phyloP scores from a whole-genome alignment of 2,797 vertebrate genomes.

The Hafferia zeledoni region DNA sequence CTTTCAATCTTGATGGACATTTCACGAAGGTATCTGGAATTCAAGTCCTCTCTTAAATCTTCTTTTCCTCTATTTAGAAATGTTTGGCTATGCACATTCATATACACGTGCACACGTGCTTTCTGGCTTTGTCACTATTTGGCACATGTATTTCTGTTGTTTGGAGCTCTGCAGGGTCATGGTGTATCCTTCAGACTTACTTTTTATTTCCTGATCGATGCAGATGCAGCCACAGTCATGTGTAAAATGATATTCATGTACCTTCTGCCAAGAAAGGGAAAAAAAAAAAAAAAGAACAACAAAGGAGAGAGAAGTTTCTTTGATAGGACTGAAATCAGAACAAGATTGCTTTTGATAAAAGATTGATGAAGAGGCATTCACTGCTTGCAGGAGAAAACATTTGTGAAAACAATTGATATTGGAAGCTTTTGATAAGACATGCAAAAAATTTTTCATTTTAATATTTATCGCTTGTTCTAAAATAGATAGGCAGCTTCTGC shows the following conservation, averaged over 20 bases:
- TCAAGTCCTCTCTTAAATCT: background rate
- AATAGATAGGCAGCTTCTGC: constrained; percentile 61
- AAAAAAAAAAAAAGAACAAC: background rate
- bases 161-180: constrained; percentile 27
- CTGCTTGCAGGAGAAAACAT: constrained; percentile 62
- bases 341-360: constrained; percentile 73
- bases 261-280: constrained; percentile 52
- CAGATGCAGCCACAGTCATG: constrained; percentile 54
- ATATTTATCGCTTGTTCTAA: constrained; percentile 71
- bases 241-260: constrained; percentile 71
- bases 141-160: constrained; percentile 6
- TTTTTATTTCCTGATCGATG: constrained; percentile 58
- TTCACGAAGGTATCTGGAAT: background rate
- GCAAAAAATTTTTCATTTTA: constrained; percentile 70
- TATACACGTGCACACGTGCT: background rate
- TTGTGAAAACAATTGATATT: constrained; percentile 72
- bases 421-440: constrained; percentile 72
- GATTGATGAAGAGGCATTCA: constrained; percentile 73
- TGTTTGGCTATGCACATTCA: background rate
- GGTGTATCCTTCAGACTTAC: constrained; percentile 52
- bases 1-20: background rate
- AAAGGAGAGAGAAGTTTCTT: constrained; percentile 24
- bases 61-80: background rate
- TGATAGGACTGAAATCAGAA: constrained; percentile 69
- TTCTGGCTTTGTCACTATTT: background rate